Conservation (phyloP, 2,888 invertebrate species). For the Drosophila dives region DNA sequence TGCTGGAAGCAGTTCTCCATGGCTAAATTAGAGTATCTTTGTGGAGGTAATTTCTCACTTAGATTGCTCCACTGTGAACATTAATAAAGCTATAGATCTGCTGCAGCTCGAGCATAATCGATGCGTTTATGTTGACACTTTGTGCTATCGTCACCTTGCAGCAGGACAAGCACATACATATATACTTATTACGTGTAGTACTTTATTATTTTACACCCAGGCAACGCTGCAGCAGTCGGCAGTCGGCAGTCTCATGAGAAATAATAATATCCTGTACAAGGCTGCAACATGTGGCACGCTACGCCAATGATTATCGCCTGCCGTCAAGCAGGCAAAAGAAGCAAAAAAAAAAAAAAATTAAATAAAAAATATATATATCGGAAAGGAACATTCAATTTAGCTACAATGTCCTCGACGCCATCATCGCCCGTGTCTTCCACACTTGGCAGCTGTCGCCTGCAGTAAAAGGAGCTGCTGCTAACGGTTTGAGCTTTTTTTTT, state of each 20-base stretch:
- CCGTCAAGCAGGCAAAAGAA: conserved; percentile 11
- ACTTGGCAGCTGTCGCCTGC: conserved; percentile 69
- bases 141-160: conserved; percentile 42
- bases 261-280: conserved; percentile 75
- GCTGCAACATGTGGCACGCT: conserved; percentile 71
- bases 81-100: conserved; percentile 33
- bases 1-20: conserved; percentile 8
- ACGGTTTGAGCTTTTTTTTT: conserved; percentile 40
- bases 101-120: conserved; percentile 57
- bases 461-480: conserved; percentile 46
- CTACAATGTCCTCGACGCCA: conserved; percentile 49
- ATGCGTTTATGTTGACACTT: conserved; percentile 68
- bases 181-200: conserved; percentile 28
- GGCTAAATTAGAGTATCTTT: conserved; percentile 11
- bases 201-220: conserved; percentile 27
- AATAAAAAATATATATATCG: conserved; percentile 23
- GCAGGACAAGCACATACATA: conserved; percentile 3
- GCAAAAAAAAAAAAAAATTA: background rate
- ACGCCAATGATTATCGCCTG: conserved; percentile 62
- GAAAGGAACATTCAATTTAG: conserved; percentile 70
- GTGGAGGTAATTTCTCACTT: background rate
- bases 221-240: conserved; percentile 32
- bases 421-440: conserved; percentile 28
- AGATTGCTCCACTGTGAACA: conserved; percentile 12
- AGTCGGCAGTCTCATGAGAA: conserved; percentile 42